These are phyloP conservation scores for Coreius guichenoti DNA, from an alignment of 2,797 vertebrate genomes.

Conservation along the genomic window DNA sequence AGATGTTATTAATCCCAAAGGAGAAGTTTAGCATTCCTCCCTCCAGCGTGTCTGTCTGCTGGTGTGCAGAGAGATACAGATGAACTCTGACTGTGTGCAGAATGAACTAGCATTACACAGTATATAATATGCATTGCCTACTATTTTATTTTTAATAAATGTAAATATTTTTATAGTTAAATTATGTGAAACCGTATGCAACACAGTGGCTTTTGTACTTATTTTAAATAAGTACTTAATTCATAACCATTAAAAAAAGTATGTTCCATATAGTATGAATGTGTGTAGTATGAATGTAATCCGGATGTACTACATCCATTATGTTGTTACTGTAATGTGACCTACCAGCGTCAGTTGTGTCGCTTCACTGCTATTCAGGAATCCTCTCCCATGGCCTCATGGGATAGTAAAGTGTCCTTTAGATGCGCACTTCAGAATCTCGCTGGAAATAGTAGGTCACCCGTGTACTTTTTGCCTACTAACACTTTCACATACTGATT, in stretches of 20 bases:
- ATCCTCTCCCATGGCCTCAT: background rate
- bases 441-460: background rate
- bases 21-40: conserved; percentile 13
- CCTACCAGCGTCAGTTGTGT: no score
- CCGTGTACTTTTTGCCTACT: background rate
- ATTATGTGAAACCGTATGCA: background rate
- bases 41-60: background rate
- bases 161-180: background rate
- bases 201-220: no score
- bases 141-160: background rate
- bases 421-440: background rate
- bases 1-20: conserved; percentile 17
- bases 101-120: background rate
- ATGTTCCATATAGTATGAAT: background rate
- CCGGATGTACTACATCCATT: background rate
- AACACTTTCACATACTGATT: background rate
- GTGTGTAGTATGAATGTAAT: background rate
- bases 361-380: conserved; percentile 5
- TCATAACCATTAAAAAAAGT: background rate
- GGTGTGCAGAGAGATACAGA: background rate
- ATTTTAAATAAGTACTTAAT: background rate
- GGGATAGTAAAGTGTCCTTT: background rate
- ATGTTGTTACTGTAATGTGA: background rate
- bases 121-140: background rate
- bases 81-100: background rate